These are phyloP conservation scores for Protobothrops mucrosquamatus DNA, from an alignment of 2,113 vertebrate genomes.

Conservation along the genomic window DNA sequence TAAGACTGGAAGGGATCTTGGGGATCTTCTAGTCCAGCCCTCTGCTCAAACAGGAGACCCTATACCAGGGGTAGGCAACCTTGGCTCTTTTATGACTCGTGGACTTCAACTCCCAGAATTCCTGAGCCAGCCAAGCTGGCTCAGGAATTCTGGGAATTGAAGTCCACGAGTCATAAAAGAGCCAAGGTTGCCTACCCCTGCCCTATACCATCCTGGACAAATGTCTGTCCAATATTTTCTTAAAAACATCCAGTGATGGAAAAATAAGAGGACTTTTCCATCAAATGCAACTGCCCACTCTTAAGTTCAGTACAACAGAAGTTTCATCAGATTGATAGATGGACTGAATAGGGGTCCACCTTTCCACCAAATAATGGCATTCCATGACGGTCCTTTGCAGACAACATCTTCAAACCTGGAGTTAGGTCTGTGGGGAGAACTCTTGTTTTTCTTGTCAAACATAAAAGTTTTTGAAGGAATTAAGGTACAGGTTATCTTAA, in stretches of 20 bases:
- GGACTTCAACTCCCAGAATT: too few relatives aligned
- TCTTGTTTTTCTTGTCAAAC: background rate
- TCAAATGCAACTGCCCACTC: background rate
- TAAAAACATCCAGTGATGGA: background rate
- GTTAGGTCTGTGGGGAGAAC: background rate
- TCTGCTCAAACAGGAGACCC: background rate
- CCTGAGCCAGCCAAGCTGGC: too few relatives aligned
- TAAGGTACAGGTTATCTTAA: too few relatives aligned
- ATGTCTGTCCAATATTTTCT: background rate
- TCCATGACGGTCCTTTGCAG: background rate
- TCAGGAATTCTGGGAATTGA: too few relatives aligned
- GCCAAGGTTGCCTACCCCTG: too few relatives aligned
- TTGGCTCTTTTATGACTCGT: too few relatives aligned
- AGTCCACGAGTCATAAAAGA: too few relatives aligned
- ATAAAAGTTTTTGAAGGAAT: background rate
- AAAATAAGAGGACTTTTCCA: background rate
- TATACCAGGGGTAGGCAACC: too few relatives aligned
- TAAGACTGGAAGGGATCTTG: background rate
- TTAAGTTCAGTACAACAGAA: background rate
- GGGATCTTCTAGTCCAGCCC: background rate
- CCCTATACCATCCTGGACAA: background rate
- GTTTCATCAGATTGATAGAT: background rate
- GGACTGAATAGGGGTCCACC: background rate
- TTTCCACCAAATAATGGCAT: background rate
- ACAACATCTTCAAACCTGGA: background rate